Conservation (phyloP, 2,113 vertebrate species). For the Thermophis baileyi region DNA sequence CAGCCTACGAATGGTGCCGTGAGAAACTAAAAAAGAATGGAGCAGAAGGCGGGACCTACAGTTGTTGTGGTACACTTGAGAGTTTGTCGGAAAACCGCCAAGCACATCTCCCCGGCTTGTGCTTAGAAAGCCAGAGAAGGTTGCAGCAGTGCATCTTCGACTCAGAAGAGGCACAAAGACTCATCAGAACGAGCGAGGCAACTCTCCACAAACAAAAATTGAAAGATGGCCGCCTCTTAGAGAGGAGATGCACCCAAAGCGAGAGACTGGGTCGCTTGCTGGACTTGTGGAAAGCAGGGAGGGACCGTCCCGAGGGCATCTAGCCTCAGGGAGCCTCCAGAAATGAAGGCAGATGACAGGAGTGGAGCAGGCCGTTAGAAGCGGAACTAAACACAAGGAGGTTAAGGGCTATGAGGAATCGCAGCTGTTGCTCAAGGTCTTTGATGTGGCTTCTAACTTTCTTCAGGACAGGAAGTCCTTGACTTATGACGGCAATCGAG, state of each 20-base stretch:
- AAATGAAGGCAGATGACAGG: background rate
- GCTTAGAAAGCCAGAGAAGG: background rate
- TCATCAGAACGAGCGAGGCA: rapidly evolving
- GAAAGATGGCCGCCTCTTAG: background rate
- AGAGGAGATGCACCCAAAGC: background rate
- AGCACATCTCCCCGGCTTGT: background rate
- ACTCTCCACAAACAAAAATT: background rate
- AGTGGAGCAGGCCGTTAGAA: background rate
- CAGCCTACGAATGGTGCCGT: background rate
- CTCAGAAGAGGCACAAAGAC: background rate
- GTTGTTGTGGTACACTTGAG: background rate
- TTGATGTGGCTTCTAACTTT: background rate
- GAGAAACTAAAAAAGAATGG: background rate
- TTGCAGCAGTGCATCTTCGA: background rate
- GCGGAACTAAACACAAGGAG: background rate
- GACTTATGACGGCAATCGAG: background rate
- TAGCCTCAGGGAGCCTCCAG: background rate
- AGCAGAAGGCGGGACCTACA: background rate
- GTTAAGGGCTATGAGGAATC: background rate
- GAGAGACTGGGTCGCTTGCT: background rate
- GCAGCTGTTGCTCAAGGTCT: background rate
- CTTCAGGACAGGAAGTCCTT: background rate
- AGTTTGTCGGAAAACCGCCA: background rate
- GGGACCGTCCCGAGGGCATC: background rate
- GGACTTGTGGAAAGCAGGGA: background rate